Percentiles rank a stretch among this genome's conserved stretches.
phyloP scores from a whole-genome alignment of 2,888 invertebrate species.

The Synanthedon myopaeformis region DNA sequence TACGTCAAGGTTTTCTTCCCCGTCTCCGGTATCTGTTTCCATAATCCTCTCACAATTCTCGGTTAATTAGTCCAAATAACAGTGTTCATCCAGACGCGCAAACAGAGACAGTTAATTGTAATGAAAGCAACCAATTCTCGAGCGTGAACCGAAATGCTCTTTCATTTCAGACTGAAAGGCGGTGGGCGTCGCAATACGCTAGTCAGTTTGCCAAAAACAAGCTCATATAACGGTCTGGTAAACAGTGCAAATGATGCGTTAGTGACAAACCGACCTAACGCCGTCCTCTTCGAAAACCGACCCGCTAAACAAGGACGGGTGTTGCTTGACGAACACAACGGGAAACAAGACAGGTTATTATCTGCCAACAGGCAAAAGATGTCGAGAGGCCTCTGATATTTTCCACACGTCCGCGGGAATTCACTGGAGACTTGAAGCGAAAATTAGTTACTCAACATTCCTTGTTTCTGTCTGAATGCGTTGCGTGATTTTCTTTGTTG shows the following conservation, averaged over 20 bases:
- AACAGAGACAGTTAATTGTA: slow-evolving; percentile 57
- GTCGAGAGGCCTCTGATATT: slow-evolving; percentile 58
- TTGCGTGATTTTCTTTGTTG: slow-evolving; percentile 67
- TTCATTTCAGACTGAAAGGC: slow-evolving; percentile 53
- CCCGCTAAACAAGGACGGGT: slow-evolving; percentile 25
- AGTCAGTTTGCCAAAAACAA: slow-evolving; percentile 63
- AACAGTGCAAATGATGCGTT: slow-evolving; percentile 66
- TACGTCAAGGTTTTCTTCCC: neutral
- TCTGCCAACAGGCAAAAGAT: slow-evolving; percentile 55
- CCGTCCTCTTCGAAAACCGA: slow-evolving; percentile 27
- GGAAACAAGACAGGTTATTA: slow-evolving; percentile 67
- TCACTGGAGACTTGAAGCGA: slow-evolving; percentile 61
- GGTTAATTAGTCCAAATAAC: slow-evolving; percentile 65
- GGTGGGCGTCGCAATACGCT: slow-evolving; percentile 45
- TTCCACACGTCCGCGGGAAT: slow-evolving; percentile 66
- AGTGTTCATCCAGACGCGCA: slow-evolving; percentile 62
- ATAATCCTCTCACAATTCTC: slow-evolving; percentile 38
- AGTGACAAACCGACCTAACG: slow-evolving; percentile 53
- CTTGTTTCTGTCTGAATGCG: slow-evolving; percentile 59
- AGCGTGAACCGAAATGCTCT: slow-evolving; percentile 49
- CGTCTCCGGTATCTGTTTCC: neutral
- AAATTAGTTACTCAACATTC: slow-evolving; percentile 67
- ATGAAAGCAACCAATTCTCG: slow-evolving; percentile 61
- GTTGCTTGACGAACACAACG: slow-evolving; percentile 47
- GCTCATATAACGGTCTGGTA: slow-evolving; percentile 62